Conservation (phyloP, 1,140 invertebrate genomes). For the Zelostemma sp. region DNA sequence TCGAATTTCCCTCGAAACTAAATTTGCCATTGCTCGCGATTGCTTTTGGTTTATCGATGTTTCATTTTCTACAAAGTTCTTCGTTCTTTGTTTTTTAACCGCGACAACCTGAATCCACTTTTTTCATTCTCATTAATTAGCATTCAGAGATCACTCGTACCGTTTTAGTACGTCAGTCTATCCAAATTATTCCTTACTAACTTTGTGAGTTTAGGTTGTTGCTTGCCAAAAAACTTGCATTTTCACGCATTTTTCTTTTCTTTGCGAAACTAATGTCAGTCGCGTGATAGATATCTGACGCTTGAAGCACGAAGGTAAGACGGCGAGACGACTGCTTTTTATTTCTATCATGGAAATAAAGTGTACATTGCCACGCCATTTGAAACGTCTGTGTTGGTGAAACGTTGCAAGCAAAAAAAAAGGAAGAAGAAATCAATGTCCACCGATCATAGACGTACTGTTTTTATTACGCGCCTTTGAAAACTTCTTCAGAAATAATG, state of each 20-base stretch:
- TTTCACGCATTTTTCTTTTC: slow-evolving; percentile 14
- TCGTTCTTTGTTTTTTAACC: slow-evolving; percentile 11
- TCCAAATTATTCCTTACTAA: slow-evolving; percentile 45
- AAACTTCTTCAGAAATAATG: neutral
- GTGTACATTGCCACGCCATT: neutral
- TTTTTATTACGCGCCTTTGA: neutral
- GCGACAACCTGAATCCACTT: slow-evolving; percentile 27
- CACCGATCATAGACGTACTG: neutral
- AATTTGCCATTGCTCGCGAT: slow-evolving; percentile 22
- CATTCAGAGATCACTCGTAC: slow-evolving; percentile 54
- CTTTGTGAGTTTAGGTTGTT: slow-evolving; percentile 44
- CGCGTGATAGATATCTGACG: slow-evolving; percentile 1
- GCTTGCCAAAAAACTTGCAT: slow-evolving; percentile 23
- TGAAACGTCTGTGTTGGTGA: slow-evolving; percentile 4
- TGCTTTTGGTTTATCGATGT: slow-evolving; percentile 20
- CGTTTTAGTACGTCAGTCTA: slow-evolving; percentile 49
- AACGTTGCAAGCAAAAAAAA: neutral
- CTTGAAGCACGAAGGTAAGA: slow-evolving; percentile 12
- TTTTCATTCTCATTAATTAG: slow-evolving; percentile 31
- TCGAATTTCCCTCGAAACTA: too few relatives aligned
- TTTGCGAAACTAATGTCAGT: slow-evolving; percentile 24
- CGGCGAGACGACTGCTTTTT: neutral
- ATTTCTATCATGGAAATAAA: slow-evolving; percentile 10
- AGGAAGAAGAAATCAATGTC: neutral
- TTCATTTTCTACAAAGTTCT: slow-evolving; percentile 13